Percentiles rank a stretch among this genome's conserved stretches.
These are phyloP conservation scores for Ganaspis sp. DNA, from an alignment of 1,140 invertebrate species.

Conservation along the genomic window DNA sequence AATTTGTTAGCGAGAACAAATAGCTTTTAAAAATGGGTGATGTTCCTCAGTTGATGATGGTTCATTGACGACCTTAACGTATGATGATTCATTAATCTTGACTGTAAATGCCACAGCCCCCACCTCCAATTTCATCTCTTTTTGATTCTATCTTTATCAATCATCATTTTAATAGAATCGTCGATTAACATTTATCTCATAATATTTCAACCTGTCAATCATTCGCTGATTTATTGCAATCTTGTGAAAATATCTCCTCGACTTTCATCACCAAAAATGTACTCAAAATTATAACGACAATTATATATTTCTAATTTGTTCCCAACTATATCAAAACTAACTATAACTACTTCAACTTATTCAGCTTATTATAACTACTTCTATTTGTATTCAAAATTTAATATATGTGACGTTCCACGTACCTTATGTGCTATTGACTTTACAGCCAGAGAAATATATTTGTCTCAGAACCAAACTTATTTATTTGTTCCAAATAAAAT, in stretches of 20 bases:
- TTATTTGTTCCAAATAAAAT: too few species aligned
- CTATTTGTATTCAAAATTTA: too few species aligned
- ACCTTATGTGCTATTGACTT: too few species aligned
- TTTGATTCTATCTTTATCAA: background rate
- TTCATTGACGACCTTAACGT: background rate
- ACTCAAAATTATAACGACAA: too few species aligned
- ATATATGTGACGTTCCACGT: too few species aligned
- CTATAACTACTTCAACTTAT: too few species aligned
- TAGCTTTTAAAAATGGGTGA: background rate
- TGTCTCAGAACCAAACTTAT: too few species aligned
- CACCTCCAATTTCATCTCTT: background rate
- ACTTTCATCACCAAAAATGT: too few species aligned
- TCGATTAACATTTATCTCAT: background rate
- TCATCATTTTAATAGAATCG: background rate
- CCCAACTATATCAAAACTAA: too few species aligned
- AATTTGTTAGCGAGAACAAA: background rate
- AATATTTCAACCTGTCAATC: background rate
- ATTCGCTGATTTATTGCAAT: background rate
- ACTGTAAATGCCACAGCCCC: background rate
- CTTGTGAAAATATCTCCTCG: background rate
- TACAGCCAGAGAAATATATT: too few species aligned
- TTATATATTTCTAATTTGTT: too few species aligned
- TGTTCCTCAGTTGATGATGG: background rate
- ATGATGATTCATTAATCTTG: background rate
- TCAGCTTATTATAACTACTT: too few species aligned